Base-by-base conservation (phyloP, 2,888 invertebrate genomes). In the Athalia circularis region DNA sequence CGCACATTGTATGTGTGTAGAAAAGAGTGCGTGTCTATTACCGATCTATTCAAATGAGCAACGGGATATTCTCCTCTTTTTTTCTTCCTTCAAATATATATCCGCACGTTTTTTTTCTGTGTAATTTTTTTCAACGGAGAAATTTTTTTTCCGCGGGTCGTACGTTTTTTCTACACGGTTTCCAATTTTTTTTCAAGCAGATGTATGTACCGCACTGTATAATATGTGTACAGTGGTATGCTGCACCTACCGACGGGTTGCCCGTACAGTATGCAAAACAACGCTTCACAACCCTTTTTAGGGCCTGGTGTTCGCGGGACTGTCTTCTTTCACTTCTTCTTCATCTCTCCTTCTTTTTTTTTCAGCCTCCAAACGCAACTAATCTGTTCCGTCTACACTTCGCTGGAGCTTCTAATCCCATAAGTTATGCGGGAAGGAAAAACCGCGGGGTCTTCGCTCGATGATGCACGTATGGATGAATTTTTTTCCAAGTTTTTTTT, bases 1-100 rank as follows among this genome's bases (percentile, higher is more conserved):
- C 9, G 48, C 11, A 5, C 5, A 8, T 4, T 29, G 13, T 29
- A 29, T 13, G 62, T 29, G 15, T 62, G 8, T 13, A 15, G 29
- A 29, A 29, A 29, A 29, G 29, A 67, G 45, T 29, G 75, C 62
- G 75, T 62, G 79, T 78, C 78, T 77, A 79, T 74, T 77, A 78
- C 78, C 54, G 75, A 81, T 87, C 85, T 85, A 88, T 89, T 88
- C 86, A 88, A 88, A 88, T 87, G 86, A 88, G 86, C 84, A 86
- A 77, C 83, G 80, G 80, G 80, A 78, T 45, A 29, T 29, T 29
- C 29, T 29, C 29, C 2, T 29, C 29, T 29, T 68, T 77, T 74
- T 62, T 72, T 77, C 45, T 61, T 62, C 29, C 13, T 45, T 11
- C 15, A n/a, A 11, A 4, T 65, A 50, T 43, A 64, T 15, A 54